Base-by-base conservation (phyloP, 1,140 invertebrate genomes). In the Calephelis virginiensis region DNA sequence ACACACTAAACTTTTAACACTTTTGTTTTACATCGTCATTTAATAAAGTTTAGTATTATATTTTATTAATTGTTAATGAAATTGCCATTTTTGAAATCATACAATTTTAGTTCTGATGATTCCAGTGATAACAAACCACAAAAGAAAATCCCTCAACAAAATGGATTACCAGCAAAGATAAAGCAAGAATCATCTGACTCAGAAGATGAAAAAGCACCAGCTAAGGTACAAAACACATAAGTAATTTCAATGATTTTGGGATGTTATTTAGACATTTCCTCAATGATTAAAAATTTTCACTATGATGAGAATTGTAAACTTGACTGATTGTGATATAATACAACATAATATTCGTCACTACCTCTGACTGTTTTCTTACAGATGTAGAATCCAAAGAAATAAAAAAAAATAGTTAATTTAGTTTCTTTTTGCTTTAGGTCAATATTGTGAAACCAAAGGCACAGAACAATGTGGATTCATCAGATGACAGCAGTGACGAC, bases 271-370 rank as follows among this genome's bases (percentile, higher is more conserved):
- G 50, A 65, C 46, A 45, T 46, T 45, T 65, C 17, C 17, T 17
- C 17, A 17, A 17, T 17, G 1, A 17, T 17, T 17, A 17, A n/a
- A 50, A 50, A 8, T 13, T 13, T 0, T 28, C n/a, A 50, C 67
- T 71, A 84, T 85, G 83, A 87, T 87, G 82, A 75, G 53, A 87
- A 70, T 65, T 64, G 59, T 63, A 40, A 63, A 59, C 75, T 81
- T 86, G 85, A 81, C 60, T 62, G 11, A 60, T n/a, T 71, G 64
- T 86, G 84, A 85, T 86, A 82, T 78, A 4, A 28, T 72, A 81
- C 68, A 72, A 61, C 67, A 64, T 68, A 59, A 69, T 69, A 73
- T 82, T 90, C 85, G 86, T 88, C 85, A 88, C 85, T 88, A 88
- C 87, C 87, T 88, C 87, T 90, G 87, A 90, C 67, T 63, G 61